Conservation (phyloP, 2,113 vertebrate genomes). For the Pteropus alecto region DNA sequence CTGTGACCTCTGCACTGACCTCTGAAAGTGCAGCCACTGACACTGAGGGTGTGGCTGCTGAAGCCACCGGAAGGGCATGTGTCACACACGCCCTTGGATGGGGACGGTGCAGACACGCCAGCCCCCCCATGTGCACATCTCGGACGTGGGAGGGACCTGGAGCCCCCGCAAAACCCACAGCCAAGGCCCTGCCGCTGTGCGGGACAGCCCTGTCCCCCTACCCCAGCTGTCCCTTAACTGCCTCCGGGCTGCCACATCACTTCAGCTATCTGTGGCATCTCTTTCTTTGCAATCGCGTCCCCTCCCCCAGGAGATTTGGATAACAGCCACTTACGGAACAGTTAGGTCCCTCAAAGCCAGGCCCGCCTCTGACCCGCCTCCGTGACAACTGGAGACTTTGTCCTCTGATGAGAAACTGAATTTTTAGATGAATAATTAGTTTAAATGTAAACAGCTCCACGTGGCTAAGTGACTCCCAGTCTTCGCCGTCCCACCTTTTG, state of each 20-base stretch:
- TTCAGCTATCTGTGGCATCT: no score
- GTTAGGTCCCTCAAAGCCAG: no score
- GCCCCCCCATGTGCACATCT: rapidly evolving
- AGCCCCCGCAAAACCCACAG: background rate
- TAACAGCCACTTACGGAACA: background rate
- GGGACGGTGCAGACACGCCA: background rate
- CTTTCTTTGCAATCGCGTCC: background rate
- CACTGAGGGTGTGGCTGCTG: conserved; percentile 16
- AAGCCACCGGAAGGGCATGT: background rate
- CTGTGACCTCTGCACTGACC: background rate
- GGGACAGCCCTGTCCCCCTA: no score
- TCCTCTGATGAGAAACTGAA: background rate
- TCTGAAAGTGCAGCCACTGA: background rate
- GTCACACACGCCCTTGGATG: background rate
- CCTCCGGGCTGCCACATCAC: background rate
- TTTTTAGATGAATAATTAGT: background rate
- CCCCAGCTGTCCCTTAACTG: background rate
- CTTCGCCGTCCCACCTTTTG: background rate
- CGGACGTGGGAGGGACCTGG: background rate
- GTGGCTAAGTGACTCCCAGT: background rate
- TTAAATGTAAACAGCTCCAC: background rate
- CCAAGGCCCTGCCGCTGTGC: no score
- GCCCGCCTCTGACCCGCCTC: no score
- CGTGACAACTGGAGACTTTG: background rate
- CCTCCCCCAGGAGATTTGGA: background rate